Percentiles rank a stretch among this genome's conserved stretches.
Conservation (phyloP, 2,888 invertebrate species). For the Altica lythri region DNA sequence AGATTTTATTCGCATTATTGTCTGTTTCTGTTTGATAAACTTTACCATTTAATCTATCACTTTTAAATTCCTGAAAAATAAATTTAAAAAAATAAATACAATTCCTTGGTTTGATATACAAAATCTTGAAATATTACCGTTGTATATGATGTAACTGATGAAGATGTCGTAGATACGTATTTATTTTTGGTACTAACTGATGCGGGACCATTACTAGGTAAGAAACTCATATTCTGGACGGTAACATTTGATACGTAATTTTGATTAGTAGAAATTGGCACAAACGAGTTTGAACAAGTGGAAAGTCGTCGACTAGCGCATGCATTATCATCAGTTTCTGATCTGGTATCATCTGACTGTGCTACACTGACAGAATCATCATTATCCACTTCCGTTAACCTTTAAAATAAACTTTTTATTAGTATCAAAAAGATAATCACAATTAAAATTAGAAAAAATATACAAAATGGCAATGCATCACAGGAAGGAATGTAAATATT, state of each 20-base stretch:
- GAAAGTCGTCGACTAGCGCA: constrained; percentile 38
- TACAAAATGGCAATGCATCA: neutral
- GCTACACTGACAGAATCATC: constrained; percentile 70
- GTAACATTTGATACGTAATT: constrained; percentile 36
- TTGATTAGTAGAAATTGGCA: constrained; percentile 43
- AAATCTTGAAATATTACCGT: no score
- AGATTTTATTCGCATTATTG: constrained; percentile 56
- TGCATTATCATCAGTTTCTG: constrained; percentile 60
- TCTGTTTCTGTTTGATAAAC: constrained; percentile 56
- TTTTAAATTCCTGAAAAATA: constrained; percentile 42
- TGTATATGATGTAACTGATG: constrained; percentile 18
- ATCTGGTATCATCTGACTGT: constrained; percentile 59
- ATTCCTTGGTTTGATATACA: no score
- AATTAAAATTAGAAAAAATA: no score
- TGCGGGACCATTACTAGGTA: constrained; percentile 22
- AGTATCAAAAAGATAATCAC: no score
- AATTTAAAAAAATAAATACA: no score
- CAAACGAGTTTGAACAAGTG: constrained; percentile 34
- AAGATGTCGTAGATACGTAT: constrained; percentile 27
- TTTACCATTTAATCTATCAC: constrained; percentile 44
- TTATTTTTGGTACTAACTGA: constrained; percentile 22
- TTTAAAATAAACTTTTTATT: no score
- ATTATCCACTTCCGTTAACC: constrained; percentile 81
- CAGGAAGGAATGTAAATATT: no score
- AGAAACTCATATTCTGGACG: constrained; percentile 26